Conservation (phyloP, 2,797 vertebrate species). For the Gymnodraco acuticeps region DNA sequence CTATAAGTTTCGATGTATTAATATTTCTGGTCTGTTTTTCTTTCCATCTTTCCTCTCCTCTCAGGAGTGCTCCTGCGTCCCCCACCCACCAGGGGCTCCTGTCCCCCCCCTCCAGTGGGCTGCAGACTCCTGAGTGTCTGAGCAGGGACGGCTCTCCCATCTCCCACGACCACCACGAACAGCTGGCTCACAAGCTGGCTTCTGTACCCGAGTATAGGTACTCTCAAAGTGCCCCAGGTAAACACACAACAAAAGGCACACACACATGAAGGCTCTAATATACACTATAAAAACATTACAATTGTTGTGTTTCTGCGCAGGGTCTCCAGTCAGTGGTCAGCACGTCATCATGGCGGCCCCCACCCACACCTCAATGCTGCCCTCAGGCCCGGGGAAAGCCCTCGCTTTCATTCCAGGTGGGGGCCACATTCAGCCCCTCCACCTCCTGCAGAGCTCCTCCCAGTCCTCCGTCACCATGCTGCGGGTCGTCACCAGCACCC, state of each 20-base stretch:
- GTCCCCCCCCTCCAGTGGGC: conserved; percentile 93
- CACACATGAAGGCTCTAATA: neutral
- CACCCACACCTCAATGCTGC: conserved; percentile 82
- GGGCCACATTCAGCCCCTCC: conserved; percentile 91
- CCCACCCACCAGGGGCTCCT: conserved; percentile 97
- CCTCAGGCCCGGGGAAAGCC: conserved; percentile 87
- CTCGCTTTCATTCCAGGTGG: conserved; percentile 92
- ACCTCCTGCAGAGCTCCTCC: conserved; percentile 88
- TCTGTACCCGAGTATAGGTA: conserved; percentile 97
- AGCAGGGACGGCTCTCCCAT: conserved; percentile 96
- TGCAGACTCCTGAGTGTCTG: conserved; percentile 97
- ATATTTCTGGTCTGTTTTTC: neutral
- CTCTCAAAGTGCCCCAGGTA: conserved; percentile 97
- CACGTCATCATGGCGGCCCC: conserved; percentile 96
- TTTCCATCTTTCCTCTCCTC: conserved; percentile 1
- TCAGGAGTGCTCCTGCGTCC: conserved; percentile 96
- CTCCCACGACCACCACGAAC: conserved; percentile 91
- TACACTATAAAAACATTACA: neutral
- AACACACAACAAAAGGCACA: conserved; percentile 40
- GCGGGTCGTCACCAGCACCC: conserved; percentile 90
- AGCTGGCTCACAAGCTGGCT: conserved; percentile 92
- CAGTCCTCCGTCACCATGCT: conserved; percentile 95
- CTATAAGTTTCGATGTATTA: conserved; percentile 16
- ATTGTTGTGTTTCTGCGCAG: conserved; percentile 66
- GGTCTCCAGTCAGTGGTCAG: conserved; percentile 94